Conservation (phyloP, 2,797 vertebrate genomes). For the Sus cebifrons region DNA sequence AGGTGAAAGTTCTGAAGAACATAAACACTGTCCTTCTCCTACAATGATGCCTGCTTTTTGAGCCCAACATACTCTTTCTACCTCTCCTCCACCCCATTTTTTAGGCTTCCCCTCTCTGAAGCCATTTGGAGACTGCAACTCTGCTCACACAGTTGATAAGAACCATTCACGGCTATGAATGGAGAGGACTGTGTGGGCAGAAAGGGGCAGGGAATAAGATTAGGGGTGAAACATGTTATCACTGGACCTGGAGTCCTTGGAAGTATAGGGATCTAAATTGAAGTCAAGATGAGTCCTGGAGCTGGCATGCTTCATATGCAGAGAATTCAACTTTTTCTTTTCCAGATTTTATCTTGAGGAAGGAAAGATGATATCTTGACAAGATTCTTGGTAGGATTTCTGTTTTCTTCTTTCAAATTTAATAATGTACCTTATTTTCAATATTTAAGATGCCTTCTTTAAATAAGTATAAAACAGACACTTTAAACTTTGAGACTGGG, state of each 20-base stretch:
- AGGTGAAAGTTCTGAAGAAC: not conserved
- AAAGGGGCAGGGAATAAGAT: rapidly evolving
- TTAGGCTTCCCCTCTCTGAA: not conserved
- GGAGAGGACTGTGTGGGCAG: not conserved
- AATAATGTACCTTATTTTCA: not conserved
- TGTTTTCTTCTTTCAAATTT: constrained; percentile 13
- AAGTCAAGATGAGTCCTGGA: not conserved
- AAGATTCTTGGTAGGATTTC: not conserved
- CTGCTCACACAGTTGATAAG: rapidly evolving
- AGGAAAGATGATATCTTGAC: not conserved
- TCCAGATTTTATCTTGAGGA: not conserved
- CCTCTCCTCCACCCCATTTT: not conserved
- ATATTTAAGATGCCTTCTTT: not conserved
- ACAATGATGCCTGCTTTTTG: not conserved
- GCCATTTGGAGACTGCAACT: not conserved
- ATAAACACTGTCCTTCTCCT: not conserved
- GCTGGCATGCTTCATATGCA: not conserved
- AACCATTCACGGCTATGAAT: rapidly evolving
- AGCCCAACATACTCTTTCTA: not conserved
- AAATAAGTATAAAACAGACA: not conserved
- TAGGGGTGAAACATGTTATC: rapidly evolving
- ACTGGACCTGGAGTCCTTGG: rapidly evolving
- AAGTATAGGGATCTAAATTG: not conserved
- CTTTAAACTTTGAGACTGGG: not conserved
- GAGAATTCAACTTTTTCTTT: not conserved